Evolutionary conservation across 2,797 vertebrate species (phyloP), one percentile per base, ranked within the genome.

Genomic region (Momotus momota): DNA sequence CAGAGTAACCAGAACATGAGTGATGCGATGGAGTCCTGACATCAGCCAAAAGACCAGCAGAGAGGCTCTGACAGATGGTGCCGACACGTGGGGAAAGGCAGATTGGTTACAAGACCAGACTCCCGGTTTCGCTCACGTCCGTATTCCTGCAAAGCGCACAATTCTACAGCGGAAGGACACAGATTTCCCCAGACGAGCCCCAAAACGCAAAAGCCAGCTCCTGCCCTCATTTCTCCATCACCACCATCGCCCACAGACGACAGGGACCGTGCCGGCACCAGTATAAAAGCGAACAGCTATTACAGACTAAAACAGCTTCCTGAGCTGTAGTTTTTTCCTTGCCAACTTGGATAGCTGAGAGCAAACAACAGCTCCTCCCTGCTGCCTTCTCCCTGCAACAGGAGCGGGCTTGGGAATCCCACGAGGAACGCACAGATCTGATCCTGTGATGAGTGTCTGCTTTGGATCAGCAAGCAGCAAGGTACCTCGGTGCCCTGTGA

Each of bases 391-490:
- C 58, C 85, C 64, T 86, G 82, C 81, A 52, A 21, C 0, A 35
- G 70, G 65, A 86, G 66, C 52, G 45, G 33, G 57, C 38, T 46
- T 69, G 74, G 94, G 83, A 90, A 90, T 94, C 79, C 93, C 82
- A 51, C 58, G 48, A 78, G 91, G 46, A 70, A 38, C 2, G 12
- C 1, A 14, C 46, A 54, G 80, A 48, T 48, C 48, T 20, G 58
- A 90, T 84, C 77, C 85, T 48, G 62, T 48, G 70, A 60, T 38
- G 52, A 94, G n/a, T 29, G 70, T 18, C 83, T 82, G 66, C 11
- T 90, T 58, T 49, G 89, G 86, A 92, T 65, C 84, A 95, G 94
- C 61, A 85, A 27, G 23, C 71, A 92, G 69, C 57, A 29, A 92
- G 90, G 75, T 38, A 86, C 41, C 69, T 70, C 1, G 0, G 52